Base-by-base conservation (phyloP, 2,888 invertebrate genomes). In the Drosophila mimetica region DNA sequence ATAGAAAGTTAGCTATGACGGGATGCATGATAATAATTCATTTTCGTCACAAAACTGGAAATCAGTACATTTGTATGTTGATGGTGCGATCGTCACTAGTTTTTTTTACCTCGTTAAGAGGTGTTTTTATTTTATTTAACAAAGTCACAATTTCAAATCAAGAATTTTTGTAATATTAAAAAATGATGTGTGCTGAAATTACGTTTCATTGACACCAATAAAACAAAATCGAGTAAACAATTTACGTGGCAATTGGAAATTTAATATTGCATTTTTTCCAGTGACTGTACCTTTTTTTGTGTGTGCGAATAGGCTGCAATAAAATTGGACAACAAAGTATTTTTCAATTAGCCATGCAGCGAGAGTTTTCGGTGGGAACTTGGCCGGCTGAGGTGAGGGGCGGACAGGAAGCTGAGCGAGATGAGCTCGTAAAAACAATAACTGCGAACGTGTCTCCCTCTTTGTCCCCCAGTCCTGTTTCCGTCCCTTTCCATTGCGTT, bases 321-420 rank as follows among this genome's bases (percentile, higher is more conserved):
- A 79, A 79, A 78, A 74, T 58, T 79, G 82, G 79, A 73, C 87
- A 84, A 86, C 82, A 82, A 82, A 82, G 86, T 87, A 82, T 85
- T 87, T 84, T 84, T 84, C 84, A 84, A 84, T 87, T 87, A 84
- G 79, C 79, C 73, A 59, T 61, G 72, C 46, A 47, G 53, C 50
- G 39, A 28, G 48, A 53, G 52, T 42, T 46, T 41, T 37, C 20
- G 47, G 52, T 51, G 36, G n/a, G 3, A 1, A 11, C 22, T 11
- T 7, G 25, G 11, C 7, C 16, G n/a, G 11, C 8, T 5, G 32
- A 22, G 36, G 20, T 16, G 28, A 16, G 22, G 37, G 36, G 25
- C 25, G 11, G 55, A 16, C 25, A n/a, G 60, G 60, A 37, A 58
- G 37, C 60, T 51, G 52, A 52, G 37, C 70, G 71, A 67, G 76